A percentile compares a stretch with the other conserved stretches of the same genome.
Conservation (phyloP, 2,113 vertebrate genomes). For the Ceyx margarethae region DNA sequence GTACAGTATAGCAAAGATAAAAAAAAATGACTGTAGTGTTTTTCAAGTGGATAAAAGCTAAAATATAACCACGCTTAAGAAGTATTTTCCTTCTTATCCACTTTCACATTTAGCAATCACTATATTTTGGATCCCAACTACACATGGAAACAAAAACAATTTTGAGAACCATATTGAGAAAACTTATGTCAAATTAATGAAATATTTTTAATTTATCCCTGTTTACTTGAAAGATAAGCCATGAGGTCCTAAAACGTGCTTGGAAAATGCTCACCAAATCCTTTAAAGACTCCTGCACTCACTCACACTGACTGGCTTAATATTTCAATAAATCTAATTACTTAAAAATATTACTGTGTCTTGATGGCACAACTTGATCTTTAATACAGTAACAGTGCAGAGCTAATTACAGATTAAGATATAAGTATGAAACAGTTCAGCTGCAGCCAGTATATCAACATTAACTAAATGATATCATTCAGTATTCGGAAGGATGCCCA, state of each 20-base stretch:
- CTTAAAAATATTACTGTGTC: slow-evolving; percentile 9
- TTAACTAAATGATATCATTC: background rate
- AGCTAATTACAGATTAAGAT: background rate
- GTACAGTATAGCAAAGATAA: background rate
- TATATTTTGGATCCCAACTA: background rate
- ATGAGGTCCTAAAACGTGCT: background rate
- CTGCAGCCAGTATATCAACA: background rate
- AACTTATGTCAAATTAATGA: slow-evolving; percentile 46
- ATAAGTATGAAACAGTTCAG: background rate
- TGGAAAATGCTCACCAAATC: slow-evolving; percentile 4
- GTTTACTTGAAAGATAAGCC: slow-evolving; percentile 33
- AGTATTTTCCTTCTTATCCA: background rate
- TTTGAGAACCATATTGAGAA: slow-evolving; percentile 27
- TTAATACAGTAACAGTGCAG: background rate
- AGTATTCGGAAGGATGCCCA: slow-evolving; percentile 35
- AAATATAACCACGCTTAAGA: background rate
- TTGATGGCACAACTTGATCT: background rate
- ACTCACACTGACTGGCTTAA: background rate
- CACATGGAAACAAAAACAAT: slow-evolving; percentile 10
- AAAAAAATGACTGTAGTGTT: background rate
- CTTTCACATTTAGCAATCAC: background rate
- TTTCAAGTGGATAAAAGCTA: background rate
- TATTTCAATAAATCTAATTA: slow-evolving; percentile 20
- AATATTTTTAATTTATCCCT: slow-evolving; percentile 35
- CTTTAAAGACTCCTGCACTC: background rate